Base-by-base conservation (phyloP, 2,113 vertebrate species). In the Ondatra zibethicus region DNA sequence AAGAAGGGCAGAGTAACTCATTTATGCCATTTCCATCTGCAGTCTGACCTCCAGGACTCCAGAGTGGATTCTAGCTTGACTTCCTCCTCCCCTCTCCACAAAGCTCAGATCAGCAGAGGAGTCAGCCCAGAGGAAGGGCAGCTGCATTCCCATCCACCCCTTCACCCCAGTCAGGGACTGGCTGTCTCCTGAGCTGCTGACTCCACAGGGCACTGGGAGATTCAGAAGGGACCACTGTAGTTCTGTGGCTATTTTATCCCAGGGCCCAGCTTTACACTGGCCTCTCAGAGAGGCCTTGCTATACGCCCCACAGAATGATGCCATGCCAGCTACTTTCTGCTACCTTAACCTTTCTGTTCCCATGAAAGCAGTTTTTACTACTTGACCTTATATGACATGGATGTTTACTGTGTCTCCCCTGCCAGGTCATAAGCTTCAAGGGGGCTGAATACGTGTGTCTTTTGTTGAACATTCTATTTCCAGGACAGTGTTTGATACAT, bases 21-120 rank as follows among this genome's bases (percentile, higher is more conserved):
- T 92, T 96, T 50, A 63, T 95, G 87, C 94, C 52, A 93, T 88
- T 96, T 95, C 93, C 95, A 96, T 93, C 93, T 97, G 80, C 52
- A 94, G 72, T 93, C 86, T 70, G 92, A 97, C 82, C 78, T 87
- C 81, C 58, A 36, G 33, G n/a, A 94, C 68, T 85, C 81, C 58
- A 36, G 31, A 39, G 93, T 70, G 50, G 66, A 97, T 95, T 97
- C 91, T 39, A 93, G 72, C 81, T 89, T 85, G 77, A 80, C 77
- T 70, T 96, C 93, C 89, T 88, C 70, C 66, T 89, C 61, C 55
- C 42, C 89, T 6, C 80, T 52, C 63, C 68, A 5, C 1, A 89
- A 78, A 47, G 93, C 84, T 96, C 84, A 65, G 78, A 84, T 78
- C 78, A 80, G 78, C 61, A 68, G 27, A 84, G 93, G 81, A 96